Conservation (phyloP, 2,113 vertebrate species). For the Toxotes chatareus region DNA sequence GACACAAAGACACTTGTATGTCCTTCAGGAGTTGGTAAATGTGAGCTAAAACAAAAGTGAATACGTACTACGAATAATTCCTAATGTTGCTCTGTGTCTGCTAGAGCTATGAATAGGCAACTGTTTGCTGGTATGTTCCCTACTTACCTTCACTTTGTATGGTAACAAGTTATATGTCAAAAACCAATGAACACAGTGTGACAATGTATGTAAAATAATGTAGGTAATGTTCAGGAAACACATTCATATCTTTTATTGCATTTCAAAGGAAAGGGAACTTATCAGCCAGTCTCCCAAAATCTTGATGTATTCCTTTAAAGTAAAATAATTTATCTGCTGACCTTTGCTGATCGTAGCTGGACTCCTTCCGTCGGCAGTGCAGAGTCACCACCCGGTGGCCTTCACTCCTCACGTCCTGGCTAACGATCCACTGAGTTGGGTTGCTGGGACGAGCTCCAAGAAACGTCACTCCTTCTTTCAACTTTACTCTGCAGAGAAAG, state of each 20-base stretch:
- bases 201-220: background rate
- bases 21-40: background rate
- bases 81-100: background rate
- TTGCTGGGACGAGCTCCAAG: conserved; percentile 89
- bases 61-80: no score
- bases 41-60: background rate
- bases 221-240: background rate
- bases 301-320: background rate
- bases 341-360: conserved; percentile 83
- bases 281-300: background rate
- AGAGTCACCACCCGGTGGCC: conserved; percentile 89
- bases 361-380: conserved; percentile 88
- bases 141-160: background rate
- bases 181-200: background rate
- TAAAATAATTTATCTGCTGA: conserved; percentile 64
- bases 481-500: conserved; percentile 88
- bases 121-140: background rate
- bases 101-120: background rate
- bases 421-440: conserved; percentile 90
- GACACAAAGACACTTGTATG: background rate
- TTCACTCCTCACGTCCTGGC: conserved; percentile 83
- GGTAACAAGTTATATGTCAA: background rate
- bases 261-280: background rate
- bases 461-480: conserved; percentile 91
- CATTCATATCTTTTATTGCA: no score